These are phyloP conservation scores for Liposcelis brunnea DNA, from an alignment of 2,888 invertebrate genomes.

Conservation along the genomic window DNA sequence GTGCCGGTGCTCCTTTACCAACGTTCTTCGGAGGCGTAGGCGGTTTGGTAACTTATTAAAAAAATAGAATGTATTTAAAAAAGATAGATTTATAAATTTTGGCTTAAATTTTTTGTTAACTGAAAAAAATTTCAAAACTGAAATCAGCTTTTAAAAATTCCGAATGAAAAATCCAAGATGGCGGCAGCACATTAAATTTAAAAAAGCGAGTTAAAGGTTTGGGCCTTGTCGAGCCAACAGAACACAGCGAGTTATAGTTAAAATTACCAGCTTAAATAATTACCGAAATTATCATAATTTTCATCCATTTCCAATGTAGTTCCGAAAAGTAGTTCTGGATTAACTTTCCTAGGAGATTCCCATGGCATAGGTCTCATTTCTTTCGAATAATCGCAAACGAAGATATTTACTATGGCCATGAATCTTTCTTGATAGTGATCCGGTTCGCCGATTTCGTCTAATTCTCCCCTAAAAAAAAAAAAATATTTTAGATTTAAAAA, in stretches of 20 bases:
- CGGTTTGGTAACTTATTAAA: conserved; percentile 29
- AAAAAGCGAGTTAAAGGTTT: too few species aligned
- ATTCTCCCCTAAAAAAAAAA: conserved; percentile 38
- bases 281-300: conserved; percentile 67
- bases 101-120: too few species aligned
- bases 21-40: conserved; percentile 18
- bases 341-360: conserved; percentile 38
- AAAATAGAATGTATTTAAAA: conserved; percentile 12
- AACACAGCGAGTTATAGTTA: too few species aligned
- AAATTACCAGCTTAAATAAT: too few species aligned
- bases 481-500: not conserved
- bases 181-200: too few species aligned
- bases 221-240: too few species aligned
- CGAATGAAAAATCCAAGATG: too few species aligned
- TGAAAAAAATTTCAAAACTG: too few species aligned
- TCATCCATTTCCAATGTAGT: conserved; percentile 67
- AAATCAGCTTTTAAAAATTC: too few species aligned
- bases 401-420: conserved; percentile 34
- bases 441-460: conserved; percentile 63
- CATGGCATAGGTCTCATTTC: conserved; percentile 27
- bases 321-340: conserved; percentile 47
- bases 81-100: too few species aligned
- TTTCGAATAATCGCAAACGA: not conserved
- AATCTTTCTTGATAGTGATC: conserved; percentile 39
- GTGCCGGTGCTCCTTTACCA: conserved; percentile 11